These are phyloP conservation scores for Ploceus nigricollis DNA, from an alignment of 2,113 vertebrate genomes.

Conservation along the genomic window DNA sequence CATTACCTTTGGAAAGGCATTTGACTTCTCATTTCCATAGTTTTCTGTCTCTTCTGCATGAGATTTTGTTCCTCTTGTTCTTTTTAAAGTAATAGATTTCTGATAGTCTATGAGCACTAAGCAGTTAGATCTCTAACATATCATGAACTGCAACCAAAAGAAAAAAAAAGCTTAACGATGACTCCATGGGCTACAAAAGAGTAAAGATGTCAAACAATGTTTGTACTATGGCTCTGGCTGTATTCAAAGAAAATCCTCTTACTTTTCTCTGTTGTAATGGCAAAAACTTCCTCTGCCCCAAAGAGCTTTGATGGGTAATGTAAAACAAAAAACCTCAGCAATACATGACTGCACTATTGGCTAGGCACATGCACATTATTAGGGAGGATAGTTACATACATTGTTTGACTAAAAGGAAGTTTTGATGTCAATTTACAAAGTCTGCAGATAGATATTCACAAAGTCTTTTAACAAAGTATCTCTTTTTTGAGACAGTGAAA, in stretches of 20 bases:
- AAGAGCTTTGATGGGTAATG: not conserved
- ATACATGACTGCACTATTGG: not conserved
- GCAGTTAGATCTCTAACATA: not conserved
- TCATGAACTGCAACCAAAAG: not conserved
- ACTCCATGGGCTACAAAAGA: not conserved
- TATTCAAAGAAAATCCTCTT: not conserved
- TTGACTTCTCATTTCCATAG: not conserved
- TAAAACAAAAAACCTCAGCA: not conserved
- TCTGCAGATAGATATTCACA: not conserved
- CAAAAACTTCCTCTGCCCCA: not conserved
- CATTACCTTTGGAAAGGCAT: not conserved
- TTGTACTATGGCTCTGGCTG: not conserved
- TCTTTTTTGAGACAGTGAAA: not conserved
- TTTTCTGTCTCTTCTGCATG: not conserved
- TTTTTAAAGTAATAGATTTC: not conserved
- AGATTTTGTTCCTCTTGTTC: not conserved
- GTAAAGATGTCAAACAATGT: not conserved
- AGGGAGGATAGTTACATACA: not conserved
- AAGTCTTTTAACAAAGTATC: not conserved
- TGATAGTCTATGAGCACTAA: not conserved
- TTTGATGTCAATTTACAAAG: not conserved
- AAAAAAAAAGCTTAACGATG: not conserved
- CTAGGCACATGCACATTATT: not conserved
- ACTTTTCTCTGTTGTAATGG: not conserved
- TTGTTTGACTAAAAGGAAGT: not conserved